phyloP scores from a whole-genome alignment of 2,888 invertebrate genomes.

The Lampropteryx suffumata region DNA sequence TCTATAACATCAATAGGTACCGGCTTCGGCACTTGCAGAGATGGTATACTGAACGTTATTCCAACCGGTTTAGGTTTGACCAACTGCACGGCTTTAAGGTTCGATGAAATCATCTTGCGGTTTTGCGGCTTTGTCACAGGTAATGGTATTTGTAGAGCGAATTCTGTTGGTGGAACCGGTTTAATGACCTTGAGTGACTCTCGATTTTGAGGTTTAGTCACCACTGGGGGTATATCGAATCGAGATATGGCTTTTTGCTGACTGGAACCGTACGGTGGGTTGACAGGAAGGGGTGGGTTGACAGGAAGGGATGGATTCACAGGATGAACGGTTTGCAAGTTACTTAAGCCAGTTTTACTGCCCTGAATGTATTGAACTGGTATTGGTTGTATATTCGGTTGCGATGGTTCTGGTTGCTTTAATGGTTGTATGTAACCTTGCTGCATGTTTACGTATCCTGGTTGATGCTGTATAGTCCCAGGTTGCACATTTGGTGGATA shows the following conservation, averaged over 20 bases:
- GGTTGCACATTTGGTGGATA: too few species aligned
- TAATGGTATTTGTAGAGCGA: not conserved
- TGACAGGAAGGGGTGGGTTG: not conserved
- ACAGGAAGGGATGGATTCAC: too few species aligned
- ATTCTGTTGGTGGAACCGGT: not conserved
- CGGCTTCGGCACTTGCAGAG: not conserved
- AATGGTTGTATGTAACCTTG: too few species aligned
- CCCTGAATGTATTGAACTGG: too few species aligned
- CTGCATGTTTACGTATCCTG: too few species aligned
- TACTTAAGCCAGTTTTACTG: not conserved
- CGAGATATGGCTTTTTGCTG: not conserved
- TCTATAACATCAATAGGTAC: not conserved
- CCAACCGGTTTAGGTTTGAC: not conserved
- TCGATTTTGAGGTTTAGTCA: conserved; percentile 5
- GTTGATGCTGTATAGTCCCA: not conserved
- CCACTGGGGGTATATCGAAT: not conserved
- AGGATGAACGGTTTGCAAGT: not conserved
- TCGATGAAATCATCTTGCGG: not conserved
- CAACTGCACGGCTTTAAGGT: not conserved
- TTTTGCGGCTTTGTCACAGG: conserved; percentile 5
- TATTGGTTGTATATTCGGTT: too few species aligned
- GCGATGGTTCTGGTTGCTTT: too few species aligned
- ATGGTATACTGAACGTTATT: conserved; percentile 13
- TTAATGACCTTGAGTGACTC: too few species aligned
- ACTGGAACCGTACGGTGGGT: not conserved